Evolutionary conservation across 2,113 vertebrate genomes (phyloP).

Genomic region (Amphiprion percula): DNA sequence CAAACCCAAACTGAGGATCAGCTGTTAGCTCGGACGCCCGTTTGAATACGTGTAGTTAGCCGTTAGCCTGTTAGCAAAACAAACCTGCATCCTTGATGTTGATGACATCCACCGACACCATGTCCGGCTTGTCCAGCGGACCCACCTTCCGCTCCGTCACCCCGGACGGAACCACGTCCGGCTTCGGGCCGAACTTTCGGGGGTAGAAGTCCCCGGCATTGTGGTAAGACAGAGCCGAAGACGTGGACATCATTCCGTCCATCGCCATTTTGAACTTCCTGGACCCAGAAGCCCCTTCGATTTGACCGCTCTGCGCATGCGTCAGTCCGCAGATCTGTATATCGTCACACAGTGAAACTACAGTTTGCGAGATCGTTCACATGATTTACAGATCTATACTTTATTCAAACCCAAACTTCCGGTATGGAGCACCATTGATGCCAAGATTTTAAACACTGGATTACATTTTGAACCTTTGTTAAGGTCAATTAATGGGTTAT

Average conservation of each 20-base stretch:
- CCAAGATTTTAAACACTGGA: too few species aligned
- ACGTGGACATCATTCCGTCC: conserved; percentile 85
- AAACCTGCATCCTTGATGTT: conserved; percentile 82
- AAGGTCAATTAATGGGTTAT: too few species aligned
- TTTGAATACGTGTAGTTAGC: conserved; percentile 48
- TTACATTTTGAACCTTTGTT: too few species aligned
- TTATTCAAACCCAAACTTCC: too few species aligned
- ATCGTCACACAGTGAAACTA: not conserved
- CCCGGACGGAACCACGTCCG: conserved; percentile 87
- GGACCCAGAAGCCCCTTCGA: not conserved
- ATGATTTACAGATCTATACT: too few species aligned
- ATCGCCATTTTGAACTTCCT: conserved; percentile 79
- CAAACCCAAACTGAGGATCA: not conserved
- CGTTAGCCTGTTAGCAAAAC: conserved; percentile 76
- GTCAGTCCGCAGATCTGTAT: not conserved
- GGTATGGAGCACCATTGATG: too few species aligned
- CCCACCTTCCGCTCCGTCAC: conserved; percentile 85
- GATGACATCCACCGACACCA: conserved; percentile 86
- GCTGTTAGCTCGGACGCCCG: conserved; percentile 10
- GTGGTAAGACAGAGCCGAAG: conserved; percentile 77
- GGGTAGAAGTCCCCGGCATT: conserved; percentile 83
- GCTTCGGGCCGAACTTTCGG: conserved; percentile 84
- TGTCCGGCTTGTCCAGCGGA: conserved; percentile 84
- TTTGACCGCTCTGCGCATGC: conserved; percentile 19
- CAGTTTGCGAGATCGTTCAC: too few species aligned